These are phyloP conservation scores for Ichneumoninae sp. DNA, from an alignment of 2,888 invertebrate species.

Conservation along the genomic window DNA sequence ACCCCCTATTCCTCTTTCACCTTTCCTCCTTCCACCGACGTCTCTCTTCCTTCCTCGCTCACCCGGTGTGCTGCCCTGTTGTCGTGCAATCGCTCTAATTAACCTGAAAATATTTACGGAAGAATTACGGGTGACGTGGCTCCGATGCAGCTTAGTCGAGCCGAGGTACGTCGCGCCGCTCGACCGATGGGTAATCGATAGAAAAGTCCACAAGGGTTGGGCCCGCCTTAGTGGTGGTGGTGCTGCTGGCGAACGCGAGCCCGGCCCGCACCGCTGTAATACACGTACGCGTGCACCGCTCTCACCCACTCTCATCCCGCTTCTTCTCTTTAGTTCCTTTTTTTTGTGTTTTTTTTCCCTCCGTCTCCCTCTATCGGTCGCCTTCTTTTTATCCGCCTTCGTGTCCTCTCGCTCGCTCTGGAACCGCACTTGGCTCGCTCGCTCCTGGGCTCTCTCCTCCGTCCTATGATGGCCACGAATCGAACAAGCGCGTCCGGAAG, in stretches of 20 bases:
- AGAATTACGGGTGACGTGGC: conserved; percentile 77
- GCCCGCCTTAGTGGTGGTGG: conserved; percentile 76
- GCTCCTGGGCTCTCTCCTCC: not conserved
- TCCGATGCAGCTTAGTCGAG: conserved; percentile 73
- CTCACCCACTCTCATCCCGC: conserved; percentile 27
- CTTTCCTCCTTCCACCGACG: not conserved
- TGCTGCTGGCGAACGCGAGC: conserved; percentile 57
- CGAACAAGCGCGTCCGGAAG: conserved; percentile 55
- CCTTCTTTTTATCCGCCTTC: not conserved
- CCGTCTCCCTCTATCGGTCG: conserved; percentile 16
- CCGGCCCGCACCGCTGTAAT: conserved; percentile 43
- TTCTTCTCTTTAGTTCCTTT: conserved; percentile 3
- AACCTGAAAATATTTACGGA: conserved; percentile 81
- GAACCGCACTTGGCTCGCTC: not conserved
- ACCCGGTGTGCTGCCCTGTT: conserved; percentile 39
- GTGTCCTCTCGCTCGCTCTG: conserved; percentile 9
- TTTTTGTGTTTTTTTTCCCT: conserved; percentile 1
- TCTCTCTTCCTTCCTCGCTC: conserved; percentile 31
- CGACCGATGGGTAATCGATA: conserved; percentile 83
- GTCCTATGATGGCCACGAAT: conserved; percentile 16
- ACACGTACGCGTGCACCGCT: conserved; percentile 49
- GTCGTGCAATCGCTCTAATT: conserved; percentile 77
- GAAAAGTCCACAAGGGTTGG: conserved; percentile 84
- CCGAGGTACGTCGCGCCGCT: conserved; percentile 58
- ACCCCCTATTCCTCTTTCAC: conserved; percentile 17